Base-by-base conservation (phyloP, 2,888 invertebrate species). In the Homarus gammarus region DNA sequence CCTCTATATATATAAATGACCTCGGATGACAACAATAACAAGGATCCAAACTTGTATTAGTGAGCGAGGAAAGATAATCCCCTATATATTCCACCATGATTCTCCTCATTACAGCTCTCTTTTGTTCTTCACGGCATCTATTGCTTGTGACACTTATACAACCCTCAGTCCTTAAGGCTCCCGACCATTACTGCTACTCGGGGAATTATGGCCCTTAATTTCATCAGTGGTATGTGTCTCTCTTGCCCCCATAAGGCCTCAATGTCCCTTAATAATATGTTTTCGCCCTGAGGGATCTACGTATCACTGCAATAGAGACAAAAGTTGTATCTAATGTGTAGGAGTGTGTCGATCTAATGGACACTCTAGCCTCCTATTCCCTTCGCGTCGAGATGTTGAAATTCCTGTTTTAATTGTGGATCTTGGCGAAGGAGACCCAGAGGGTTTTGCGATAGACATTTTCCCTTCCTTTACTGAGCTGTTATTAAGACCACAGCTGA, bases 11-110 rank as follows among this genome's bases (percentile, higher is more conserved):
- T 36, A 64, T 64, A 27, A n/a, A 64, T 2, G 27, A 27, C 3
- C 27, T 22, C 3, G 5, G 64, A 27, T 64, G 27, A 27, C 64
- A 64, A 64, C 64, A 8, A 27, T 27, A 64, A 64, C 27, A 64
- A 27, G 64, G 64, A 27, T 64, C 27, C 6, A 1, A 64, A 27
- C 1, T 64, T 6, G 2, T 27, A 10, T 27, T 27, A 64, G 64
- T 27, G n/a, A 64, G 27, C 1, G 5, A 27, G 10, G 64, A 44
- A 64, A 6, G 27, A 64, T 6, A 64, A 64, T 6, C 27, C 64
- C 64, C 10, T 64, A n/a, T 64, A 64, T 64, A 64, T 64, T 27
- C 64, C 64, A 6, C 64, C 64, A 64, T 64, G 64, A 64, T 64
- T 64, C 64, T 64, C 27, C 64, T 64, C 27, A 64, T 64, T 64